Evolutionary conservation across 1,140 invertebrate species (phyloP).

Genomic region (Spodoptera litura): DNA sequence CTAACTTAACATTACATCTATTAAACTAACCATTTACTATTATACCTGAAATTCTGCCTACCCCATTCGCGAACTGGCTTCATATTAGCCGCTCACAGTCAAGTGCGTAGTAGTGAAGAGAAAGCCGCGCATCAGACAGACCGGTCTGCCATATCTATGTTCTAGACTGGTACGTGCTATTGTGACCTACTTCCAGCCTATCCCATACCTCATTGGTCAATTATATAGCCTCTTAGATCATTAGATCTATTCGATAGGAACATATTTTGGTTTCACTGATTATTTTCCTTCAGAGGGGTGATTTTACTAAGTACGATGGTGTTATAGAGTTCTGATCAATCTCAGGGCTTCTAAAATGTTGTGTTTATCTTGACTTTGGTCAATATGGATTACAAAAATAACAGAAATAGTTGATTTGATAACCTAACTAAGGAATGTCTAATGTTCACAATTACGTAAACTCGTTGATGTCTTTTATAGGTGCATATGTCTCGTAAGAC

Average conservation of each 20-base stretch:
- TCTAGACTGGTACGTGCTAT: slow-evolving; percentile 48
- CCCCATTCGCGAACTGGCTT: neutral
- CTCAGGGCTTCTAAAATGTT: too few species aligned
- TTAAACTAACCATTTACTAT: neutral
- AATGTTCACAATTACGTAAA: neutral
- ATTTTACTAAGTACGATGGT: too few species aligned
- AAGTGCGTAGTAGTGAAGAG: slow-evolving; percentile 37
- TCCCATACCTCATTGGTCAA: neutral
- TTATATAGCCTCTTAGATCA: too few species aligned
- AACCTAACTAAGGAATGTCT: neutral
- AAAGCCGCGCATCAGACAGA: slow-evolving; percentile 52
- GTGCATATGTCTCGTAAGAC: neutral
- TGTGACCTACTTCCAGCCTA: slow-evolving; percentile 46
- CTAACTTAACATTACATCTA: too few species aligned
- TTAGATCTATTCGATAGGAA: too few species aligned
- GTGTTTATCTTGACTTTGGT: too few species aligned
- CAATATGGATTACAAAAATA: too few species aligned
- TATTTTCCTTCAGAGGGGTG: too few species aligned
- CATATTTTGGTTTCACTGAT: too few species aligned
- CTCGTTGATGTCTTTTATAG: slow-evolving; percentile 52
- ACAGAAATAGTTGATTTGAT: too few species aligned
- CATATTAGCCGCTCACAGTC: neutral
- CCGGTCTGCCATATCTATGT: slow-evolving; percentile 44
- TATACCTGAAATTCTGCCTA: neutral
- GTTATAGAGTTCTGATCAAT: too few species aligned